Evolutionary conservation across 2,888 invertebrate species (phyloP), one percentile per base, ranked within the genome.

Genomic region (Epinotia demarniana): DNA sequence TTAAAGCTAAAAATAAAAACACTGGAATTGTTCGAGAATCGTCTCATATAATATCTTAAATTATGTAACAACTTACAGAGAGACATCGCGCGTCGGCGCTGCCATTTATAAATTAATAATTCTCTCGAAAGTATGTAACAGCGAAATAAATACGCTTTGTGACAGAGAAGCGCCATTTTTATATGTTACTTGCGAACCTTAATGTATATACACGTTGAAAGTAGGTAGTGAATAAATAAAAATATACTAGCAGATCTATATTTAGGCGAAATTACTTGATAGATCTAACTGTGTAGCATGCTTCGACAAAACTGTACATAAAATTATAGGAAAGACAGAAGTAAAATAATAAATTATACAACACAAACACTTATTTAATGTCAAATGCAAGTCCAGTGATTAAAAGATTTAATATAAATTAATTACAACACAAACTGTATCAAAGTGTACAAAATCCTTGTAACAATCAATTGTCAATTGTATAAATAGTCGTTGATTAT

Each of bases 221-320:
- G 74, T 78, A 62, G 60, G 74, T 78, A 62, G 60, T 78, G 77
- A 77, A 70, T 79, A 66, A 62, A 77, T 72, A 76, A 80, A 87
- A 87, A 89, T 86, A 87, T 83, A 85, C 92, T 93, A 93, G 92
- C 93, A 93, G 91, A 93, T 92, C 93, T 92, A 90, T 87, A 76
- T 77, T 61, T 75, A 72, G 72, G 67, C 61, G 69, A 67, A 64
- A 75, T 73, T 60, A 68, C 62, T 61, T 57, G 72, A 57, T 58
- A 72, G 63, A 71, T 61, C 49, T 53, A 71, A 49, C 70, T 43
- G 61, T 57, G 73, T 57, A 64, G 55, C 77, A 73, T 73, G 77
- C 73, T 70, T 67, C 46, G 23, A 58, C 55, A 43, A 67, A 80
- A 85, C 86, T 91, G 85, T 91, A 91, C 89, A 91, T 89, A 89